Evolutionary conservation across 2,113 vertebrate species (phyloP).

Genomic region (Pseudorasbora parva): DNA sequence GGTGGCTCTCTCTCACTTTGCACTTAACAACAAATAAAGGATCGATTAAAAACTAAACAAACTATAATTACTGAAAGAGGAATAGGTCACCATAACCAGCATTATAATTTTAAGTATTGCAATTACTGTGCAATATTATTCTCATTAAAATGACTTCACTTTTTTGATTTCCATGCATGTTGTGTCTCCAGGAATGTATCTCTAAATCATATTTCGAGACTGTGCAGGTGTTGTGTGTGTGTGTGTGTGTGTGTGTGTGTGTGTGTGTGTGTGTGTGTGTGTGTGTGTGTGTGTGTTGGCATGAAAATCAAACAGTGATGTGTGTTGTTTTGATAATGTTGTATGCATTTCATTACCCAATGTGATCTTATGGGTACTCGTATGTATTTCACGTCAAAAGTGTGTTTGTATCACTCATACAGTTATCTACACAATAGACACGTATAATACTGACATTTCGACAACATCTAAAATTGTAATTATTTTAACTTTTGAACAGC

Average conservation of each 20-base stretch:
- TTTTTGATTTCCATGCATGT: slow-evolving; percentile 29
- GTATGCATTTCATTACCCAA: background rate
- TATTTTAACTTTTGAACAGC: background rate
- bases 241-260: no score
- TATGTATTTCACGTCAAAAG: background rate
- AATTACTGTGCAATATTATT: background rate
- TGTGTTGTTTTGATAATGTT: slow-evolving; percentile 3
- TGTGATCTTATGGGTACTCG: background rate
- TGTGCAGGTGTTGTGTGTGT: slow-evolving; percentile 44
- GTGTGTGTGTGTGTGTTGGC: no score
- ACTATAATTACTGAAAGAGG: background rate
- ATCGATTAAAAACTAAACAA: background rate
- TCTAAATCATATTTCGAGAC: background rate
- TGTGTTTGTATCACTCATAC: background rate
- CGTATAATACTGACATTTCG: background rate
- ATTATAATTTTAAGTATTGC: background rate
- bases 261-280: no score
- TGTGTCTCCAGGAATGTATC: background rate
- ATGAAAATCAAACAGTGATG: slow-evolving; percentile 37
- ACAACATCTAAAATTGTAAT: background rate
- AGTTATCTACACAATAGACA: background rate
- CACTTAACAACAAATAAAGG: background rate
- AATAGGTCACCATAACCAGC: background rate
- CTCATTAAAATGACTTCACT: background rate
- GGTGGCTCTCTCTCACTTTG: no score